A percentile compares a stretch with the other conserved stretches of the same genome.
These are phyloP conservation scores for Zosterops borbonicus DNA, from an alignment of 2,113 vertebrate genomes.

Conservation along the genomic window DNA sequence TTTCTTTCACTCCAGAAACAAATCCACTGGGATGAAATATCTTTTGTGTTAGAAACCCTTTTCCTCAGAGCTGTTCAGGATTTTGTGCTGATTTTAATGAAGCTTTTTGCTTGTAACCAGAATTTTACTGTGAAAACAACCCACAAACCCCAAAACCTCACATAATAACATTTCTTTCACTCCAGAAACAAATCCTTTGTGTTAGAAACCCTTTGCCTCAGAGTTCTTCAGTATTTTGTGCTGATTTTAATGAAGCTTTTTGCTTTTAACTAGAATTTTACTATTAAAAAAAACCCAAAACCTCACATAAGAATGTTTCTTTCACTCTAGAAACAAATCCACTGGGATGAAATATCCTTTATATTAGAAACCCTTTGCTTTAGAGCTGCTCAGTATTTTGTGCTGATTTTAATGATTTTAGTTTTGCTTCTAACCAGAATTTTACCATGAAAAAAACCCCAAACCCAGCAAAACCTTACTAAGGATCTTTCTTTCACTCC, in stretches of 20 bases:
- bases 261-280: background rate
- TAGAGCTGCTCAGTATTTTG: background rate
- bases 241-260: background rate
- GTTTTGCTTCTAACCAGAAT: background rate
- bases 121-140: background rate
- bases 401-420: background rate
- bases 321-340: slow-evolving; percentile 53
- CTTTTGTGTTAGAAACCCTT: background rate
- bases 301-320: background rate
- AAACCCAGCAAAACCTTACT: background rate
- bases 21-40: slow-evolving; percentile 36
- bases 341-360: background rate
- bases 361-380: background rate
- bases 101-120: background rate
- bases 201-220: background rate
- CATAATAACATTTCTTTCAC: background rate
- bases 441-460: background rate
- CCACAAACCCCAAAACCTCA: background rate
- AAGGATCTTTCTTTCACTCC: background rate
- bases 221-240: background rate
- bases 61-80: background rate
- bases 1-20: slow-evolving; percentile 42
- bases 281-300: too few relatives aligned
- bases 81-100: background rate
- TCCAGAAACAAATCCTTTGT: background rate